Conservation (phyloP, 2,888 invertebrate genomes). For the Slavum lentiscoides region DNA sequence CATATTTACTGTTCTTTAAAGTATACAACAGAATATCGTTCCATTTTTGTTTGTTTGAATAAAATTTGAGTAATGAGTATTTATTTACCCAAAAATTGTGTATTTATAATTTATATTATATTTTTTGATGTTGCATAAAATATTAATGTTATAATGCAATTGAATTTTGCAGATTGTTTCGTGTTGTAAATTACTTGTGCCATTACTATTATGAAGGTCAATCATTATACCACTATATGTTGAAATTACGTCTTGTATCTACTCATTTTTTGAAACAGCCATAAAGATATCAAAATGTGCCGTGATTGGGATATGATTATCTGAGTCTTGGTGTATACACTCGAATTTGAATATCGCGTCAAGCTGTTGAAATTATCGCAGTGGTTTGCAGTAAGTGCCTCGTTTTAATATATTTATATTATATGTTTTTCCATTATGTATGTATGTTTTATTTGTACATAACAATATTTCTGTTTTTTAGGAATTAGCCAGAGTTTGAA, state of each 20-base stretch:
- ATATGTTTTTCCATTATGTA: not conserved
- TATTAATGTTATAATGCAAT: not conserved
- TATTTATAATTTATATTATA: not conserved
- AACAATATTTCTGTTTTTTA: not conserved
- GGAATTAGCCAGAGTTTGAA: slow-evolving; percentile 32
- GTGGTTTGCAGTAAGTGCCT: slow-evolving; percentile 24
- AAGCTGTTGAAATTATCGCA: slow-evolving; percentile 39
- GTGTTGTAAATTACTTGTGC: not conserved
- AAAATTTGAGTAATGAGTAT: not conserved
- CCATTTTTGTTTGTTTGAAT: not conserved
- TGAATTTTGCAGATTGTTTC: slow-evolving; percentile 16
- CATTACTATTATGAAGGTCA: slow-evolving; percentile 1
- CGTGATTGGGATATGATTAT: slow-evolving; percentile 47
- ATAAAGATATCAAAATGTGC: slow-evolving; percentile 41
- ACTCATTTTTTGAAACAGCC: slow-evolving; percentile 46
- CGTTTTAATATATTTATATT: not conserved
- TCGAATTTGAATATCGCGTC: not conserved
- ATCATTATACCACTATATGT: slow-evolving; percentile 12
- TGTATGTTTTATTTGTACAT: not conserved
- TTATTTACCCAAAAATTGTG: not conserved
- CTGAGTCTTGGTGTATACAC: slow-evolving; percentile 14
- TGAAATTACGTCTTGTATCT: slow-evolving; percentile 42
- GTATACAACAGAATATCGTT: too few species aligned
- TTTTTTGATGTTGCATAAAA: slow-evolving; percentile 8
- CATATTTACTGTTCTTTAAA: not conserved